A percentile compares a stretch with the other conserved stretches of the same genome.
These are phyloP conservation scores for Brienomyrus brachyistius DNA, from an alignment of 2,113 vertebrate species.

Conservation along the genomic window DNA sequence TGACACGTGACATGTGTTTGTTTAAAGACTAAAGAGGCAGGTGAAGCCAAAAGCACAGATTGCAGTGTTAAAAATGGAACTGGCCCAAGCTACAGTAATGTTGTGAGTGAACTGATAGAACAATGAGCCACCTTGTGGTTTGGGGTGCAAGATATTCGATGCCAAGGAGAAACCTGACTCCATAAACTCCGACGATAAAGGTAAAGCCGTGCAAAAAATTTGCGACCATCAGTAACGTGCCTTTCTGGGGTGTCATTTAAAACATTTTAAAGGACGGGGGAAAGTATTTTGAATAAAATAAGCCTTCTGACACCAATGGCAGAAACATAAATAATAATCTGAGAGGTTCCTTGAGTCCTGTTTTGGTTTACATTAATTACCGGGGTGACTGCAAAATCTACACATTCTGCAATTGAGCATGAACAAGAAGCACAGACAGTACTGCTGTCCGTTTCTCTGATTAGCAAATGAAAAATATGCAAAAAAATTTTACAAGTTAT, in stretches of 20 bases:
- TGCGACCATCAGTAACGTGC: not conserved
- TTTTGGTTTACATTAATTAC: not conserved
- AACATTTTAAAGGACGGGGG: not conserved
- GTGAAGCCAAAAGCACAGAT: conserved; percentile 2
- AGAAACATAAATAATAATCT: not conserved
- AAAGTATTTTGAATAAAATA: not conserved
- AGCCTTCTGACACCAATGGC: conserved; percentile 23
- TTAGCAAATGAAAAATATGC: not conserved
- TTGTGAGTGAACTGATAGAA: conserved; percentile 23
- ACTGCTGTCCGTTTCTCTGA: not conserved
- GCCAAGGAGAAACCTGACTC: not conserved
- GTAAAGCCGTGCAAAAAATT: conserved; percentile 5
- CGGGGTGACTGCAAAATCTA: not conserved
- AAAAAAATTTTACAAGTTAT: not conserved
- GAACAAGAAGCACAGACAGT: not conserved
- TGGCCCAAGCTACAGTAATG: conserved; percentile 2
- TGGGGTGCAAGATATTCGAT: not conserved
- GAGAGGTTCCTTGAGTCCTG: not conserved
- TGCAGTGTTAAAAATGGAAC: conserved; percentile 20
- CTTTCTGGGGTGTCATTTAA: not conserved
- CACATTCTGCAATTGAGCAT: not conserved
- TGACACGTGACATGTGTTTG: not conserved
- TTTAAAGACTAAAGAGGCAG: not conserved
- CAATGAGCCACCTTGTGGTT: conserved; percentile 42
- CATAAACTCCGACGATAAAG: not conserved